Percentiles rank a stretch among this genome's conserved stretches.
phyloP scores from a whole-genome alignment of 2,888 invertebrate species.

The Liopterus haemorrhoidalis region DNA sequence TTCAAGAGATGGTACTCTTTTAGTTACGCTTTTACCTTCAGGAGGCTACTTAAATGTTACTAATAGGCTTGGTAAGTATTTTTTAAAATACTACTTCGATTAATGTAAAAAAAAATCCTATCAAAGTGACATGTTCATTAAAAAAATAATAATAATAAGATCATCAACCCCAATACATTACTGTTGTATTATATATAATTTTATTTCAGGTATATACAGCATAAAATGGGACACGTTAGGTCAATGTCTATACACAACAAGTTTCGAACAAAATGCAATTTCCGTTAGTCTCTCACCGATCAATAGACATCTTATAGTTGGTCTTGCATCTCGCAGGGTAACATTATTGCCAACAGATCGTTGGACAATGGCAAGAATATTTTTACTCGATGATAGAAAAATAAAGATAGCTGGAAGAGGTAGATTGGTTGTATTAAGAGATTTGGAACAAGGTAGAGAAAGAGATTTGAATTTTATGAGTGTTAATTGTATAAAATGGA shows the following conservation, averaged over 20 bases:
- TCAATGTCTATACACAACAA: conserved; percentile 70
- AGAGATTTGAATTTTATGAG: conserved; percentile 60
- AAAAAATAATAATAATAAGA: conserved; percentile 6
- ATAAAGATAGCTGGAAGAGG: conserved; percentile 36
- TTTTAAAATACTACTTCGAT: not conserved
- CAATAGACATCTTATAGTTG: conserved; percentile 71
- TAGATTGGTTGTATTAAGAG: conserved; percentile 53
- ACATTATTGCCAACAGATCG: conserved; percentile 54
- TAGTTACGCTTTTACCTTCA: conserved; percentile 70
- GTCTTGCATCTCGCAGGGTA: conserved; percentile 62
- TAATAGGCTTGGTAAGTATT: conserved; percentile 61
- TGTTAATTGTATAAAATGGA: conserved; percentile 79
- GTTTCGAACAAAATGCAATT: conserved; percentile 72
- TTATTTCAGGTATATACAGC: conserved; percentile 65
- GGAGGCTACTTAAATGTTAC: conserved; percentile 62
- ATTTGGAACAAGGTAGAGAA: conserved; percentile 61
- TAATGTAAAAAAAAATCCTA: too few species aligned
- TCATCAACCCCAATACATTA: not conserved
- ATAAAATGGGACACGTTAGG: conserved; percentile 68
- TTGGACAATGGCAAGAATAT: conserved; percentile 47
- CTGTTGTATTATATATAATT: conserved; percentile 13
- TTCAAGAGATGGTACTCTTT: conserved; percentile 68
- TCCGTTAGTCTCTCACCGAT: conserved; percentile 82
- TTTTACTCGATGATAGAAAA: conserved; percentile 40
- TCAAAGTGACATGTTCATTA: too few species aligned